A percentile compares a stretch with the other conserved stretches of the same genome.
These are phyloP conservation scores for Bujurquina vittata DNA, from an alignment of 2,113 vertebrate species.

Conservation along the genomic window DNA sequence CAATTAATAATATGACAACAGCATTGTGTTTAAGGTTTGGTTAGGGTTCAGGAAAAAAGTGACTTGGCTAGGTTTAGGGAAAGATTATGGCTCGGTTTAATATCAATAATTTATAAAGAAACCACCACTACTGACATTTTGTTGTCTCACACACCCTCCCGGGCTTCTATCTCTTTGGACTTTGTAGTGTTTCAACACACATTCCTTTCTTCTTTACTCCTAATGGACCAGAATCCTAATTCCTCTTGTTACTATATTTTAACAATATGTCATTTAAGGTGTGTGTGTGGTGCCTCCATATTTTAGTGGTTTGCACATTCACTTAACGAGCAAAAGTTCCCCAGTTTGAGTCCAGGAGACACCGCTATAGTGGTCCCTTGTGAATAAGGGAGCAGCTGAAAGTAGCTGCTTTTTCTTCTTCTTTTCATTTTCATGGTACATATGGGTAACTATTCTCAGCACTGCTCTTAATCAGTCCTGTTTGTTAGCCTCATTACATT, in stretches of 20 bases:
- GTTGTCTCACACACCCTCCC: neutral
- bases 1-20: neutral
- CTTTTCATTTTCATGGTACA: slow-evolving; percentile 4
- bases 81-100: neutral
- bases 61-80: neutral
- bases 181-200: neutral
- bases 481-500: slow-evolving; percentile 49
- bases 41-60: neutral
- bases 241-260: neutral
- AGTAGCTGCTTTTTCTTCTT: neutral
- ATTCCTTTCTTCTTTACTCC: neutral
- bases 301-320: neutral
- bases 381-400: slow-evolving; percentile 8
- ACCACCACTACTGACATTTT: neutral
- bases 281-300: neutral
- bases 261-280: slow-evolving; percentile 3
- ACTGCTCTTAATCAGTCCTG: slow-evolving; percentile 38
- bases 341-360: slow-evolving; percentile 1
- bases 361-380: neutral
- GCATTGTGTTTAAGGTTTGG: neutral
- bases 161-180: neutral
- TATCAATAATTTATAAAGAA: neutral
- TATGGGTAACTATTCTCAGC: slow-evolving; percentile 28
- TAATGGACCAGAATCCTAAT: slow-evolving; percentile 4
- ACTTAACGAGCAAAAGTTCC: neutral